A percentile compares a stretch with the other conserved stretches of the same genome.
Evolutionary conservation across 2,797 vertebrate species (phyloP).

Genomic region (Tiaroga cobitis): DNA sequence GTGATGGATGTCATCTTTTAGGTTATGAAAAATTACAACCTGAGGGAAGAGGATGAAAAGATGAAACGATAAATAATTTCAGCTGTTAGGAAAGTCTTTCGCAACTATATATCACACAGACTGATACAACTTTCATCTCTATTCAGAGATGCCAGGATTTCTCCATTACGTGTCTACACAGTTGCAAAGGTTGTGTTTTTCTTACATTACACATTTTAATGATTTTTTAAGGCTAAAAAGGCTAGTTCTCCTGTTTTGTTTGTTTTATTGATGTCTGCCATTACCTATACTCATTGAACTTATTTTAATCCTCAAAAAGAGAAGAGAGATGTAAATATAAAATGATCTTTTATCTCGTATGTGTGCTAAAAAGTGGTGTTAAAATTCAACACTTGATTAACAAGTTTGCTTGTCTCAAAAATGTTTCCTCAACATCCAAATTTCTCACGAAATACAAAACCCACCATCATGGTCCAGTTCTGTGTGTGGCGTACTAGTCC

Average conservation of each 20-base stretch:
- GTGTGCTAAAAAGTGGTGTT: neutral
- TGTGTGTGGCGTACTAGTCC: neutral
- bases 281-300: neutral
- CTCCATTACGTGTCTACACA: neutral
- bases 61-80: slow-evolving; percentile 45
- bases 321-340: neutral
- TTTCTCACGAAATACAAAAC: neutral
- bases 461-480: neutral
- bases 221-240: neutral
- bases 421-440: neutral
- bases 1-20: slow-evolving; percentile 38
- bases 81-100: slow-evolving; percentile 18
- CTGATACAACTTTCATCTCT: slow-evolving; percentile 11
- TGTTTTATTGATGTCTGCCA: neutral
- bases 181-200: neutral
- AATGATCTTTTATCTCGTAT: neutral
- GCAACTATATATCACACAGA: slow-evolving; percentile 16
- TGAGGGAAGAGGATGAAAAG: slow-evolving; percentile 35
- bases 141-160: slow-evolving; percentile 4
- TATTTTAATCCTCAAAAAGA: neutral
- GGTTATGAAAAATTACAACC: slow-evolving; percentile 43
- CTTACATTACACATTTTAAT: neutral
- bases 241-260: neutral
- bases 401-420: neutral
- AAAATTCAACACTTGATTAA: neutral